Evolutionary conservation across 1,140 invertebrate species (phyloP), one percentile per base, ranked within the genome.

Genomic region (Choristoneura fumiferana): DNA sequence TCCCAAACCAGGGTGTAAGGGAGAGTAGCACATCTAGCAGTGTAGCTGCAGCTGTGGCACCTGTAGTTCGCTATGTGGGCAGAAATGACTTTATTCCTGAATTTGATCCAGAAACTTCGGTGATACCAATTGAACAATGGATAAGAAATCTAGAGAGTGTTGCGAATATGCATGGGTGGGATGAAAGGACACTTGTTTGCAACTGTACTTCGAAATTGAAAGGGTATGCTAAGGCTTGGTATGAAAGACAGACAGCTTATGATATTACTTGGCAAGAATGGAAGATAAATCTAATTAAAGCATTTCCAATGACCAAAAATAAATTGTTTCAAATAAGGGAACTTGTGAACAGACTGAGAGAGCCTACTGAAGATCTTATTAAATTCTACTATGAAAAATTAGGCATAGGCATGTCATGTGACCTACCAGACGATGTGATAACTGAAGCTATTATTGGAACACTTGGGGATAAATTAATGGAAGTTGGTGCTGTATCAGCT

Each of bases 191-290:
- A 3, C 17, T 54, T 8, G 53, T 54, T 12, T 60, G 36, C 38
- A 53, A 60, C 18, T 60, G 58, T 18, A 60, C 49, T n/a, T 60
- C 49, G 2, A 60, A 54, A 34, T 17, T 60, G 3, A 54, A 15
- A 14, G 58, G 58, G 38, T 54, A 60, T 40, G 45, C 58, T n/a
- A 53, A 43, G n/a, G 18, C 34, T 10, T 60, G 49, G 58, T 60
- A 54, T 35, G 58, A 60, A 49, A 33, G 35, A 2, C 57, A 52
- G 17, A n/a, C 35, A 1, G 9, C 15, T 58, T 58, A 29, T 40
- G 58, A 60, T 12, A 40, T 60, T 8, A 39, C 14, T n/a, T 60
- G 58, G 58, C 9, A 6, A 17, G 35, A 53, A 15, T 60, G 58
- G 58, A 60, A 60, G 36, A 34, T 22, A 0, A 37, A 18, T 4